phyloP scores from a whole-genome alignment of 2,797 vertebrate species.

The Prunella strophiata region DNA sequence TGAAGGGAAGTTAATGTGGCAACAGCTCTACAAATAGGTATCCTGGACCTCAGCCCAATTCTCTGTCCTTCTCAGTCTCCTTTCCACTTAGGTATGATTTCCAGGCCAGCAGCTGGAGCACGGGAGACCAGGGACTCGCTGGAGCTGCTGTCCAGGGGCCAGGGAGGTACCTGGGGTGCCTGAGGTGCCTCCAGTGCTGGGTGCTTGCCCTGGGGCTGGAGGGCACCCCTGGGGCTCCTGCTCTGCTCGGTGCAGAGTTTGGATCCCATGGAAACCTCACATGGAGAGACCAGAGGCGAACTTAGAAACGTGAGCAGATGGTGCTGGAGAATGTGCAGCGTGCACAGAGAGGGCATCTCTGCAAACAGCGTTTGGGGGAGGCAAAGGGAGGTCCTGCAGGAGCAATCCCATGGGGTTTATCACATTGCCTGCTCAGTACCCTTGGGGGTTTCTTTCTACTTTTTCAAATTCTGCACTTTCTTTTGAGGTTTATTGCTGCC shows the following conservation, averaged over 20 bases:
- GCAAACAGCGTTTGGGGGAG: accelerated
- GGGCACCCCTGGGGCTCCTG: background rate
- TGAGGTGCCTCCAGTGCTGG: background rate
- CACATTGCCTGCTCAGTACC: background rate
- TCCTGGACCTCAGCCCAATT: background rate
- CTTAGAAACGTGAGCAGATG: background rate
- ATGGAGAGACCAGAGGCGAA: background rate
- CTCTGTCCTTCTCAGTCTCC: background rate
- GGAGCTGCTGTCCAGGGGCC: background rate
- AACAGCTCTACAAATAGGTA: background rate
- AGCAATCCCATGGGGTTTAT: background rate
- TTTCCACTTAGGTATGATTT: background rate
- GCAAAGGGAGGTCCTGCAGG: background rate
- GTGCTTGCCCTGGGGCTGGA: background rate
- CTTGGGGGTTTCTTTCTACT: background rate
- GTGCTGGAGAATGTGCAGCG: background rate
- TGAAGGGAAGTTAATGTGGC: background rate
- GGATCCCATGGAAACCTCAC: accelerated
- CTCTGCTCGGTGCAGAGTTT: background rate
- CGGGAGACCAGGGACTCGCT: accelerated
- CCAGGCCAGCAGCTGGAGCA: background rate
- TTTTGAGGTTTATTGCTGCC: background rate
- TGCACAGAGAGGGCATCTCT: background rate
- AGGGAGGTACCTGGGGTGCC: background rate
- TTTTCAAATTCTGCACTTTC: background rate